Conservation (phyloP, 2,888 invertebrate genomes). For the Tachina grossa region DNA sequence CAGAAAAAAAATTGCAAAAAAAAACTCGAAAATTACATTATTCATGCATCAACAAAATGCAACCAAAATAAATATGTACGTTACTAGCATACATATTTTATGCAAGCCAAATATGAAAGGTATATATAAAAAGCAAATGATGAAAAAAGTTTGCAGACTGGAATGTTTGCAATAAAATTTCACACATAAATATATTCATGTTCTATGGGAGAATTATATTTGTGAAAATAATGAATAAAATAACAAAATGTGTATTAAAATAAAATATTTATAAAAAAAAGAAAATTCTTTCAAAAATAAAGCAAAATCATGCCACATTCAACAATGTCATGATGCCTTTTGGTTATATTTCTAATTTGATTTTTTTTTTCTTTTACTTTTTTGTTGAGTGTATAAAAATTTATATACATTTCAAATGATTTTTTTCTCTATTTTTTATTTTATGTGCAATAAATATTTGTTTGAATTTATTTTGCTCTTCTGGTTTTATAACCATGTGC, state of each 20-base stretch:
- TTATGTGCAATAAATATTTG: constrained; percentile 32
- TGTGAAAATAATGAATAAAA: constrained; percentile 47
- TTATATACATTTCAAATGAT: constrained; percentile 21
- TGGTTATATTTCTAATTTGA: constrained; percentile 41
- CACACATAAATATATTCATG: constrained; percentile 16
- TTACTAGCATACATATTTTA: constrained; percentile 28
- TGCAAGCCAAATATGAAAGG: constrained; percentile 23
- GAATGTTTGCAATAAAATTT: constrained; percentile 32
- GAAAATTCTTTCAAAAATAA: not conserved
- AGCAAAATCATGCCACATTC: constrained; percentile 41
- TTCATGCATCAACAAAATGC: constrained; percentile 34
- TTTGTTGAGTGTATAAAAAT: not conserved
- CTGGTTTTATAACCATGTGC: not conserved
- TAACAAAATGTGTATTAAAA: constrained; percentile 56
- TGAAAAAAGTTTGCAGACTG: constrained; percentile 55
- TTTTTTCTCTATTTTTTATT: constrained; percentile 27
- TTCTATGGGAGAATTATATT: not conserved
- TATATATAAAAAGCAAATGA: not conserved
- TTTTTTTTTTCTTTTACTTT: constrained; percentile 1
- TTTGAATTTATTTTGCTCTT: constrained; percentile 13
- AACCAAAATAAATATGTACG: not conserved
- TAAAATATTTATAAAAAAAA: constrained; percentile 22
- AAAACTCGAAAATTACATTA: constrained; percentile 28
- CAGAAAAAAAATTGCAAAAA: not conserved
- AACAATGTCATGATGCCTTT: constrained; percentile 61